Evolutionary conservation across 2,888 invertebrate genomes (phyloP), one percentile per base, ranked within the genome.

Genomic region (Meteorus colon): DNA sequence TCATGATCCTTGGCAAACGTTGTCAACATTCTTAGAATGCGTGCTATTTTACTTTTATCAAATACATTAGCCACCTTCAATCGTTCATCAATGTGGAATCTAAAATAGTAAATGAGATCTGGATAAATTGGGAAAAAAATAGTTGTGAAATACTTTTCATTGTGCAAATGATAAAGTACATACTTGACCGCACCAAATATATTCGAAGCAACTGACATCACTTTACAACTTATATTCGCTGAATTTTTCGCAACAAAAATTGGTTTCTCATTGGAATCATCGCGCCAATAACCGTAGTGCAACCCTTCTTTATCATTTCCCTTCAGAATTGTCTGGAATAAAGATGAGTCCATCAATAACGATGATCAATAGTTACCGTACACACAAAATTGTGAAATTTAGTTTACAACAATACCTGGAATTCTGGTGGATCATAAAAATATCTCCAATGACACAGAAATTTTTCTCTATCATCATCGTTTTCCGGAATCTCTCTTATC

Each of bases 381-480:
- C 41, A 12, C 12, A 12, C 2, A 0, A 8, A 34, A 41, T 41
- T 12, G 8, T 0, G 48, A 62, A 27, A 48, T 31, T 66, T 31
- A 19, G 14, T 16, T 10, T 41, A 0, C 41, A 8, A 6, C 12
- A 27, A 48, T 88, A 94, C 94, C 90, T 97, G 96, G 89, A 98
- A 96, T 90, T 98, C 98, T 12, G 98, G 98, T 12, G 97, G 96
- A 91, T 99, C 98, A 89, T 95, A 97, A 87, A 93, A 97, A 90
- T 95, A 98, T 82, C 98, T 92, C 95, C 96, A 97, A 87, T 98
- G 97, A 12, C 93, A 90, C 67, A 97, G 91, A 87, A 94, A 96
- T 77, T 93, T 90, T 77, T 93, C 90, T 78, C 93, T 92, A 77
- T 92, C 90, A 0, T 91, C 89, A 31, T 92, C 90, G 0, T 91